Percentiles rank a stretch among this genome's conserved stretches.
phyloP scores from a whole-genome alignment of 2,888 invertebrate species.

The Rutpela maculata region DNA sequence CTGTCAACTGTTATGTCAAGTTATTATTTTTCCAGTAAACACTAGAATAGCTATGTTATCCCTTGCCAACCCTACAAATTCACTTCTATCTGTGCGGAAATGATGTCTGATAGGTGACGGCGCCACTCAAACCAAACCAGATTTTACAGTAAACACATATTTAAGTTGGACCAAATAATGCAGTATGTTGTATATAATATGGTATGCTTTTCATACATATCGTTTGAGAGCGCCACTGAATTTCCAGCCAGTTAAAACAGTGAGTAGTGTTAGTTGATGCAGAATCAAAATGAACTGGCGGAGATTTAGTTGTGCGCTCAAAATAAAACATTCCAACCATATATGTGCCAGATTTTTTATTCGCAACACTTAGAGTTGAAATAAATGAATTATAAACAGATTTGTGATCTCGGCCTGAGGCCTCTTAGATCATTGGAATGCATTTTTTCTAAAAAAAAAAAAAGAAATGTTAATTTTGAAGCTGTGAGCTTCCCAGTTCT shows the following conservation, averaged over 20 bases:
- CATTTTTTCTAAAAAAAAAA: constrained; percentile 62
- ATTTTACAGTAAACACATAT: constrained; percentile 71
- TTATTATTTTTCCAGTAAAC: too few species aligned
- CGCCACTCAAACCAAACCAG: constrained; percentile 71
- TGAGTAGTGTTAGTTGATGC: constrained; percentile 55
- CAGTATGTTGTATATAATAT: constrained; percentile 69
- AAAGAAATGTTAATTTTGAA: constrained; percentile 61
- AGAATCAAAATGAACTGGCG: constrained; percentile 60
- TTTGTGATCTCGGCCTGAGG: constrained; percentile 62
- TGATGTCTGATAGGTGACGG: constrained; percentile 23
- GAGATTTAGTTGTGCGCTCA: constrained; percentile 57
- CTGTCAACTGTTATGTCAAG: too few species aligned
- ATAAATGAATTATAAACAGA: constrained; percentile 64
- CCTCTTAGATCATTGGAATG: constrained; percentile 60
- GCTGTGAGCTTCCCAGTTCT: constrained; percentile 64
- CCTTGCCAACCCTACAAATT: too few species aligned
- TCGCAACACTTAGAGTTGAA: constrained; percentile 71
- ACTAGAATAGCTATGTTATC: too few species aligned
- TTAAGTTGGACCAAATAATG: constrained; percentile 72
- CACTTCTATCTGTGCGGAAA: background rate
- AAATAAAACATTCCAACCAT: constrained; percentile 79
- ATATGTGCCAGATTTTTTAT: constrained; percentile 81
- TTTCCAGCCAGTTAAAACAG: constrained; percentile 52
- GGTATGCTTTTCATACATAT: constrained; percentile 72
- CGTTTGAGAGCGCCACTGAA: constrained; percentile 66